Percentiles rank a stretch among this genome's conserved stretches.
phyloP scores from a whole-genome alignment of 2,797 vertebrate genomes.

The Arnoldichthys spilopterus region DNA sequence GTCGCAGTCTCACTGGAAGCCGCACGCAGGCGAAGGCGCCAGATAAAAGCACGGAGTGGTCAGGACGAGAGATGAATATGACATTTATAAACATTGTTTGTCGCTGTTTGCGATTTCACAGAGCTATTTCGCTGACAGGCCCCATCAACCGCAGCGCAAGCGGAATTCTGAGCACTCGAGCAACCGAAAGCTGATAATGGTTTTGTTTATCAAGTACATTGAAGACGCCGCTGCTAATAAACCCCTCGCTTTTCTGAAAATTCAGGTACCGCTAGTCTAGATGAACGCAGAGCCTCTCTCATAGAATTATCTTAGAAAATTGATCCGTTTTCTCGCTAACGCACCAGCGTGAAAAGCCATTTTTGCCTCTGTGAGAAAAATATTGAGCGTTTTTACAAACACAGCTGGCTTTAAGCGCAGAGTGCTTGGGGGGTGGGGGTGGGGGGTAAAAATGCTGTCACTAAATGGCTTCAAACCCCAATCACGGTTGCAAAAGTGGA shows the following conservation, averaged over 20 bases:
- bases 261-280: not conserved
- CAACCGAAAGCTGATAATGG: slow-evolving; percentile 34
- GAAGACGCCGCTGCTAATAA: not conserved
- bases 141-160: slow-evolving; percentile 28
- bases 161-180: slow-evolving; percentile 52
- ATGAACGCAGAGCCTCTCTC: not conserved
- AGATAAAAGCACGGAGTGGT: slow-evolving; percentile 63
- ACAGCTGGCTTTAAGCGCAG: slow-evolving; percentile 1
- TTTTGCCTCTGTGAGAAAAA: slow-evolving; percentile 6
- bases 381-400: slow-evolving; percentile 12
- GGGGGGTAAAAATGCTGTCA: slow-evolving; percentile 6
- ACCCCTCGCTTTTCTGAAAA: not conserved
- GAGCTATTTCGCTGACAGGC: slow-evolving; percentile 50
- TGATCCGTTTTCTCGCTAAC: slow-evolving; percentile 36
- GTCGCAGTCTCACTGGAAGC: slow-evolving; percentile 57
- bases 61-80: slow-evolving; percentile 56
- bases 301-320: slow-evolving; percentile 31
- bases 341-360: slow-evolving; percentile 11
- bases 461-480: slow-evolving; percentile 1
- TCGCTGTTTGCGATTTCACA: slow-evolving; percentile 55
- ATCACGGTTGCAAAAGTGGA: not conserved
- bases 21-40: slow-evolving; percentile 57
- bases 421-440: no score
- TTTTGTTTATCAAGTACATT: slow-evolving; percentile 9
- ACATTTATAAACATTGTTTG: slow-evolving; percentile 67